phyloP scores from a whole-genome alignment of 2,113 vertebrate genomes.

The Catharus minimus region DNA sequence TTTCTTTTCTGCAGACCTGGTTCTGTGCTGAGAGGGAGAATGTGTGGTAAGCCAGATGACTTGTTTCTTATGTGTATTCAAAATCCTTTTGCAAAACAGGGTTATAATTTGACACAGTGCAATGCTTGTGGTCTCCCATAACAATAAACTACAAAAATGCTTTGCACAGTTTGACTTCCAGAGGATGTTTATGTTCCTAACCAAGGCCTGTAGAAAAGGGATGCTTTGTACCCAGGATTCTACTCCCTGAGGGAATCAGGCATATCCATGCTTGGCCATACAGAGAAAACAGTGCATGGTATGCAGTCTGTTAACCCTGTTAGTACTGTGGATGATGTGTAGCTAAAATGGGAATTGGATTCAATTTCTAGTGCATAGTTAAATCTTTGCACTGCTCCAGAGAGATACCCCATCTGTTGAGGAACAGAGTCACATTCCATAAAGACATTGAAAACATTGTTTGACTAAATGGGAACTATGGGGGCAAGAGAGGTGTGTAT shows the following conservation, averaged over 20 bases:
- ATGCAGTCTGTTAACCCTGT: background rate
- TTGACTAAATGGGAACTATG: background rate
- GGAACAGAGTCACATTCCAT: background rate
- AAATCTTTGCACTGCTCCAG: background rate
- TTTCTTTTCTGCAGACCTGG: constrained; percentile 92
- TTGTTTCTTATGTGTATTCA: background rate
- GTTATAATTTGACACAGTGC: constrained; percentile 4
- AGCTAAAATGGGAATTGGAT: background rate
- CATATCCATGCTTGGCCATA: background rate
- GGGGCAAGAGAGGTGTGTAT: background rate
- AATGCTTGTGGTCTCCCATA: background rate
- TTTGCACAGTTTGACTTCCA: constrained; percentile 1
- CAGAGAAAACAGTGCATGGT: background rate
- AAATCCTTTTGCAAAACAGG: background rate
- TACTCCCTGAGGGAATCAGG: background rate
- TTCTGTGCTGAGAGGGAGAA: constrained; percentile 90
- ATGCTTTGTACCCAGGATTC: background rate
- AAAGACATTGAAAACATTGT: background rate
- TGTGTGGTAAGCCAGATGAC: constrained; percentile 88
- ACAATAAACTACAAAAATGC: constrained; percentile 32
- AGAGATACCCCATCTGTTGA: background rate
- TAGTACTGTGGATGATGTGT: background rate
- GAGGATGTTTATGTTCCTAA: constrained; percentile 27
- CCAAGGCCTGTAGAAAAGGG: background rate
- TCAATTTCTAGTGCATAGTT: background rate